Evolutionary conservation across 2,113 vertebrate species (phyloP).

Genomic region (Argyrosomus japonicus): DNA sequence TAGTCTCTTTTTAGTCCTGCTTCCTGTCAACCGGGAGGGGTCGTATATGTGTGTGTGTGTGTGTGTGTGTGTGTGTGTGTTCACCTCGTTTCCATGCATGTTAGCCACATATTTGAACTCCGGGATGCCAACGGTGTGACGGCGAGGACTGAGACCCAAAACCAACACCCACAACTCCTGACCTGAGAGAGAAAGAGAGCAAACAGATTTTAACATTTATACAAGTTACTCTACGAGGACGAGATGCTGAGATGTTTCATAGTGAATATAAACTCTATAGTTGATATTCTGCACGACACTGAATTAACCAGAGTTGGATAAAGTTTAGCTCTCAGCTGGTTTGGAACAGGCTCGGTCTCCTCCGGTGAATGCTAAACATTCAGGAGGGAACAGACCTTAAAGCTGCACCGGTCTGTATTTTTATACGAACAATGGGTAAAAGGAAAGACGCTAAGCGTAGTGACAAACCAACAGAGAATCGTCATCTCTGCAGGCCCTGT

Average conservation of each 20-base stretch:
- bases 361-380: neutral
- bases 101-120: slow-evolving; percentile 96
- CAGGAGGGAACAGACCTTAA: neutral
- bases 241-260: neutral
- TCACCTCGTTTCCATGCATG: slow-evolving; percentile 96
- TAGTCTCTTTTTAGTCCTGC: slow-evolving; percentile 62
- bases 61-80: slow-evolving; percentile 29
- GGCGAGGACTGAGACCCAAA: slow-evolving; percentile 86
- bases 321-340: neutral
- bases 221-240: neutral
- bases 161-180: slow-evolving; percentile 92
- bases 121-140: slow-evolving; percentile 90
- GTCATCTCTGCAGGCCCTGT: no score
- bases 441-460: no score
- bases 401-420: neutral
- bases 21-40: slow-evolving; percentile 67
- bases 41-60: slow-evolving; percentile 35
- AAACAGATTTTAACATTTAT: neutral
- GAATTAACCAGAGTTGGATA: neutral
- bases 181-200: slow-evolving; percentile 80
- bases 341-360: no score
- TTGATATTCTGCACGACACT: neutral
- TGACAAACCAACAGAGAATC: no score
- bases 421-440: no score
- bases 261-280: neutral